A percentile compares a stretch with the other conserved stretches of the same genome.
phyloP scores from a whole-genome alignment of 2,113 vertebrate species.

The Sceloporus tristichus region DNA sequence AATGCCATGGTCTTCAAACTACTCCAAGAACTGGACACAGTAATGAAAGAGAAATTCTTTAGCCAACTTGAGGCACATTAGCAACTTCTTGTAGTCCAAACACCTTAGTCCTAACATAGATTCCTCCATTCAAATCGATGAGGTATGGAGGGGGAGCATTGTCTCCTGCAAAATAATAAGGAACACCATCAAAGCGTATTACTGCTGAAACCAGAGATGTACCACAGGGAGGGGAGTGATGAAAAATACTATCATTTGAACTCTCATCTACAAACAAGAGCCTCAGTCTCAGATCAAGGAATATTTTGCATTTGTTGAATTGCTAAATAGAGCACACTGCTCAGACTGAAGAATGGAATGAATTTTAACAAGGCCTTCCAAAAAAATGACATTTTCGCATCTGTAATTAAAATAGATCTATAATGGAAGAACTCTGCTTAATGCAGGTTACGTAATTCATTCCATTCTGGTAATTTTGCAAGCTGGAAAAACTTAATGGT shows the following conservation, averaged over 20 bases:
- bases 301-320: slow-evolving; percentile 18
- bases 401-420: slow-evolving; percentile 67
- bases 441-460: slow-evolving; percentile 56
- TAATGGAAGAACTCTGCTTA: slow-evolving; percentile 45
- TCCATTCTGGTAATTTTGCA: slow-evolving; percentile 57
- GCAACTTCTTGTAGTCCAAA: slow-evolving; percentile 54
- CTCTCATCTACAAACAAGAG: slow-evolving; percentile 27
- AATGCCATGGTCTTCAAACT: slow-evolving; percentile 61
- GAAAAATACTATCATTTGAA: slow-evolving; percentile 46
- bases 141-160: neutral
- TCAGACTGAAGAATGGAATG: slow-evolving; percentile 62
- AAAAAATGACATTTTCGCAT: slow-evolving; percentile 67
- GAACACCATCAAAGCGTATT: slow-evolving; percentile 32
- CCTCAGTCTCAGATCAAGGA: slow-evolving; percentile 32
- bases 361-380: slow-evolving; percentile 45
- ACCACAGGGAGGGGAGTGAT: neutral
- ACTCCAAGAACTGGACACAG: slow-evolving; percentile 53
- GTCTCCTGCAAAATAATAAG: slow-evolving; percentile 43
- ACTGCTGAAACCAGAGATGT: slow-evolving; percentile 25
- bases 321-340: slow-evolving; percentile 48
- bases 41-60: slow-evolving; percentile 58
- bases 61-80: slow-evolving; percentile 38
- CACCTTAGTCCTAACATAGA: slow-evolving; percentile 52
- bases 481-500: slow-evolving; percentile 30
- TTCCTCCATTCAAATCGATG: slow-evolving; percentile 42